Base-by-base conservation (phyloP, 64 coral and sea anemone genomes). In the Anthopleura sola region DNA sequence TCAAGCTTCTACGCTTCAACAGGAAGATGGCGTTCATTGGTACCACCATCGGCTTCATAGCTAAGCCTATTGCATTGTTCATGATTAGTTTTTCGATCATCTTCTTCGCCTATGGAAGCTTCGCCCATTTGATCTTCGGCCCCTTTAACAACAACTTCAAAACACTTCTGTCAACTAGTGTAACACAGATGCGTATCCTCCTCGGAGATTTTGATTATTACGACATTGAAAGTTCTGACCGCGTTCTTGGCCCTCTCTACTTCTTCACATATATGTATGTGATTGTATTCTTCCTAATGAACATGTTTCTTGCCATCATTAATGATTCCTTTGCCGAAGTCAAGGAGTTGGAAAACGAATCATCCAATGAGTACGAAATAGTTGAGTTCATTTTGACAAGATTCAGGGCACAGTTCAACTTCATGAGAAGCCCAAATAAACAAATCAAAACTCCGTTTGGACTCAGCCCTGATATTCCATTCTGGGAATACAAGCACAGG, bases 251-350 rank as follows among this genome's bases (percentile, higher is more conserved):
- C 9, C 92, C 92, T 1, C 5, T 92, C 2, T 94, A 98, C 74
- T 98, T 94, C 85, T 98, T 98, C 50, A 33, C 75, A 1, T 98
- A 91, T 75, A 94, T 94, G 93, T 94, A 94, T 66, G 92, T 98
- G 71, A 92, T 91, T 75, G 92, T 98, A 0, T 92, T 98, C n/a
- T 94, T 91, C 75, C 80, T 94, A 29, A 91, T 98, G 84, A 98
- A 94, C 87, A 94, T 98, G 96, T 98, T 98, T 11, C 76, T 94
- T n/a, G 92, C 96, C 2, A 98, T 94, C 80, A 94, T 98, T 60
- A 98, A 94, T 80, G 92, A 98, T 81, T 82, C 92, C 47, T 94
- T 92, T 53, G 15, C 92, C 6, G 96, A 90, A 1, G 93, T 98
- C 26, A 94, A 94, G 38, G 44, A 75, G 7, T 56, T 86, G 21